These are phyloP conservation scores for Drosophila aldrichi DNA, from an alignment of 2,888 invertebrate species.

Conservation along the genomic window DNA sequence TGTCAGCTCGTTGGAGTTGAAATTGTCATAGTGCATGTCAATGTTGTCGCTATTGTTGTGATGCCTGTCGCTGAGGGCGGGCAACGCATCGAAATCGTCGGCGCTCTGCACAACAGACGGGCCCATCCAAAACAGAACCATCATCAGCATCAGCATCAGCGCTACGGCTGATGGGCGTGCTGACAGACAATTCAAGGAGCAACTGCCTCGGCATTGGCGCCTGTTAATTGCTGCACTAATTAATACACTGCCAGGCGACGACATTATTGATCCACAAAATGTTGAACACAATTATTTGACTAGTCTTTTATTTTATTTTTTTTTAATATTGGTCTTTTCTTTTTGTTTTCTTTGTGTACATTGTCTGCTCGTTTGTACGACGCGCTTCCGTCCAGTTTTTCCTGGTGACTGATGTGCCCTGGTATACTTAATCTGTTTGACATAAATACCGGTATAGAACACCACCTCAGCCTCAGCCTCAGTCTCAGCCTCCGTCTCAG, in stretches of 20 bases:
- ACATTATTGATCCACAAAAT: constrained; percentile 16
- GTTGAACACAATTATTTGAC: not conserved
- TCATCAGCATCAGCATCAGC: constrained; percentile 35
- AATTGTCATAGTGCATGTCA: constrained; percentile 47
- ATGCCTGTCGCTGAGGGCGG: constrained; percentile 22
- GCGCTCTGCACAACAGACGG: constrained; percentile 45
- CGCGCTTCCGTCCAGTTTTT: constrained; percentile 50
- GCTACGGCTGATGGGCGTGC: constrained; percentile 17
- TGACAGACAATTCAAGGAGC: constrained; percentile 28
- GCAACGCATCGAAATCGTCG: constrained; percentile 39
- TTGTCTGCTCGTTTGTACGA: constrained; percentile 32
- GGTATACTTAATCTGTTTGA: constrained; percentile 60
- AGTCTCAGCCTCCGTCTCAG: not conserved
- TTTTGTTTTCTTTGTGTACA: constrained; percentile 24
- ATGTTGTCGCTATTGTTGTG: constrained; percentile 29
- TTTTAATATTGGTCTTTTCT: constrained; percentile 7
- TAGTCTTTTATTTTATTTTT: constrained; percentile 13
- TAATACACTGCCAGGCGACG: constrained; percentile 24
- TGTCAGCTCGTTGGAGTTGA: constrained; percentile 41
- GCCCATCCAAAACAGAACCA: constrained; percentile 39
- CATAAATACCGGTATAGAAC: constrained; percentile 55
- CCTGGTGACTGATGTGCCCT: constrained; percentile 51
- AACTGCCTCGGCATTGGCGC: not conserved
- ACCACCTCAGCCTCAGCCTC: not conserved
- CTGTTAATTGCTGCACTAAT: constrained; percentile 34